Percentiles rank a stretch among this genome's conserved stretches.
phyloP scores from a whole-genome alignment of 2,113 vertebrate genomes.

The Brachyhypopomus occidentalis region DNA sequence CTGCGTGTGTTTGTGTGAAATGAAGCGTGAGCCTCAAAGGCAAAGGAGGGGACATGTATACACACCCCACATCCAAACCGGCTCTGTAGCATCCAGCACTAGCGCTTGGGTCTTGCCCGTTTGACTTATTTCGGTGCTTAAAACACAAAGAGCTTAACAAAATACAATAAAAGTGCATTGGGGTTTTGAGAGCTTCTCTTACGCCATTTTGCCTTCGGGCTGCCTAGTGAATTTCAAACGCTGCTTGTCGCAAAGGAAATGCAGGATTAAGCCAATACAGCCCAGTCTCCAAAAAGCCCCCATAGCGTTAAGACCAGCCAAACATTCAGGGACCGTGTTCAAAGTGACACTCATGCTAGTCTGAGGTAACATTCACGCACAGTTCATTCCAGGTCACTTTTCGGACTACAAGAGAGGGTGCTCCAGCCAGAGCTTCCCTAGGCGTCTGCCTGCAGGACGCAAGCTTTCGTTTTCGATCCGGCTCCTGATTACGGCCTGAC shows the following conservation, averaged over 20 bases:
- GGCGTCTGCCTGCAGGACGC: not conserved
- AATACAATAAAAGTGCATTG: not conserved
- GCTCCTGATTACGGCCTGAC: conserved; percentile 29
- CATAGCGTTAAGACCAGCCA: too few species aligned
- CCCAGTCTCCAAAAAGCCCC: too few species aligned
- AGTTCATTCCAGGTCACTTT: not conserved
- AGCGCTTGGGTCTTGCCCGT: not conserved
- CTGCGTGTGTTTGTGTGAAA: not conserved
- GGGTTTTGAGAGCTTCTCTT: not conserved
- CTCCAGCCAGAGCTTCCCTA: too few species aligned
- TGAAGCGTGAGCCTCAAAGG: not conserved
- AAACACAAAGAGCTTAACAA: not conserved
- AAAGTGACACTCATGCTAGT: not conserved
- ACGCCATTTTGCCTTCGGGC: not conserved
- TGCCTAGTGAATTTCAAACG: not conserved
- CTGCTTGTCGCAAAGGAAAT: not conserved
- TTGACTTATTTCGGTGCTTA: not conserved
- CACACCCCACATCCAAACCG: not conserved
- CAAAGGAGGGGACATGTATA: not conserved
- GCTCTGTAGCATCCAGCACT: not conserved
- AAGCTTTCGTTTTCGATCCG: conserved; percentile 35
- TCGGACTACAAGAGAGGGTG: not conserved
- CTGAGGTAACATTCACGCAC: not conserved
- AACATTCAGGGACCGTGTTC: too few species aligned
- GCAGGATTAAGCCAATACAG: not conserved